These are phyloP conservation scores for Fulmarus glacialis DNA, from an alignment of 2,113 vertebrate species.

Conservation along the genomic window DNA sequence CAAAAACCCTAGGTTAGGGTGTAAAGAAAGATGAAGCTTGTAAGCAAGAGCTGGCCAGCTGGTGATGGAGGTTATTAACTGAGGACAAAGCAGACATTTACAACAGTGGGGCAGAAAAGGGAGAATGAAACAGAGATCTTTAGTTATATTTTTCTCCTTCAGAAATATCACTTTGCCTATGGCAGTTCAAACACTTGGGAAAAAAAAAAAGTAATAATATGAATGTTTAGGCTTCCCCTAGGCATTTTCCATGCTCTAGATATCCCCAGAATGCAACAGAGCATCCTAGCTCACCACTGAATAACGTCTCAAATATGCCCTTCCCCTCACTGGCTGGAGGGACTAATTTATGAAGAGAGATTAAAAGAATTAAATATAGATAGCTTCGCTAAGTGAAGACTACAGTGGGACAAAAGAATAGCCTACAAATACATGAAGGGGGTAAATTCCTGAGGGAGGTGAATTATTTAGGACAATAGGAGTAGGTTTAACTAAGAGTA, in stretches of 20 bases:
- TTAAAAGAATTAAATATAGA: constrained; percentile 70
- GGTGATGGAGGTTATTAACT: constrained; percentile 15
- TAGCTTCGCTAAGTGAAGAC: constrained; percentile 12
- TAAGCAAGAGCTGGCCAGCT: constrained; percentile 16
- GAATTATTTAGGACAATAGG: constrained; percentile 61
- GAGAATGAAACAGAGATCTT: background rate
- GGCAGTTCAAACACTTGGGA: background rate
- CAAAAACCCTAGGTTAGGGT: background rate
- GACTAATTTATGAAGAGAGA: constrained; percentile 62
- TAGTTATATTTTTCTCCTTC: constrained; percentile 15
- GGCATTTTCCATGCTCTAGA: constrained; percentile 53
- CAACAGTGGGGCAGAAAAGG: background rate
- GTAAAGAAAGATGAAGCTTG: background rate
- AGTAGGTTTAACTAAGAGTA: constrained; percentile 41
- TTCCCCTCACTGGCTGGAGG: constrained; percentile 37
- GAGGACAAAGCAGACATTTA: constrained; percentile 51
- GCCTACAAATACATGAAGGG: constrained; percentile 20
- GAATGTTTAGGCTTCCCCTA: constrained; percentile 38
- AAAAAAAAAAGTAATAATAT: background rate
- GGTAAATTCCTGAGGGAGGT: constrained; percentile 45
- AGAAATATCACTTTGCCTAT: constrained; percentile 16
- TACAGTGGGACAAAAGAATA: constrained; percentile 50
- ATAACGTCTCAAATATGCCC: background rate
- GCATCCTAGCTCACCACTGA: background rate
- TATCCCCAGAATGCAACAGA: background rate